Conservation (phyloP, 2,797 vertebrate species). For the Brachymystax lenok region DNA sequence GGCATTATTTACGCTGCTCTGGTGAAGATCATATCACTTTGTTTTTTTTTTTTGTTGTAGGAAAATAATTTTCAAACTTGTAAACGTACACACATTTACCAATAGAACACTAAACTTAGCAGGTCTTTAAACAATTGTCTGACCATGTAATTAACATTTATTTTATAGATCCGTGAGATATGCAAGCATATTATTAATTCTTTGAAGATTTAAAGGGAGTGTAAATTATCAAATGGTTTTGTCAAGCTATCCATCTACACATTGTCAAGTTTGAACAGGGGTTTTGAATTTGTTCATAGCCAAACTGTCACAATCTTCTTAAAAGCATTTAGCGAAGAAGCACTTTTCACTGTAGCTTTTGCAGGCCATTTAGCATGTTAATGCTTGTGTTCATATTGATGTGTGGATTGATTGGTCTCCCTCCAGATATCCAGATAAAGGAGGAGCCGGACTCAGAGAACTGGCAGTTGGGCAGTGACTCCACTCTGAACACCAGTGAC, state of each 20-base stretch:
- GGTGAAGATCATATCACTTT: neutral
- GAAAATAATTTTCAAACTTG: neutral
- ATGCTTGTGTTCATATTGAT: constrained; percentile 32
- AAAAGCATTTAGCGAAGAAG: constrained; percentile 22
- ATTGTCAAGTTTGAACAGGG: neutral
- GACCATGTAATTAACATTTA: too few relatives aligned
- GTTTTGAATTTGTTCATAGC: neutral
- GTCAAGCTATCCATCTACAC: neutral
- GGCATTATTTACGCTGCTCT: neutral
- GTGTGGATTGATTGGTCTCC: constrained; percentile 30
- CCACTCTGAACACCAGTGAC: constrained; percentile 95
- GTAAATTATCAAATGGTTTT: neutral
- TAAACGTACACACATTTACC: too few relatives aligned
- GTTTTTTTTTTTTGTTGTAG: neutral
- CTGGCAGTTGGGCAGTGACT: constrained; percentile 95
- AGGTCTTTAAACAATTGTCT: neutral
- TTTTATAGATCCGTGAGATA: too few relatives aligned
- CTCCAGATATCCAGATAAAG: constrained; percentile 94
- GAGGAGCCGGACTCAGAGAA: constrained; percentile 97
- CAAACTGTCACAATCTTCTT: constrained; percentile 32
- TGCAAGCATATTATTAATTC: too few relatives aligned
- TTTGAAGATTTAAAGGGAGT: too few relatives aligned
- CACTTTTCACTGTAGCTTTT: constrained; percentile 20
- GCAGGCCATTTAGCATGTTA: constrained; percentile 16
- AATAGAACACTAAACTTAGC: neutral